Evolutionary conservation across 2,888 invertebrate genomes (phyloP), one percentile per base, ranked within the genome.

Genomic region (Callyntrura guangdongensis): DNA sequence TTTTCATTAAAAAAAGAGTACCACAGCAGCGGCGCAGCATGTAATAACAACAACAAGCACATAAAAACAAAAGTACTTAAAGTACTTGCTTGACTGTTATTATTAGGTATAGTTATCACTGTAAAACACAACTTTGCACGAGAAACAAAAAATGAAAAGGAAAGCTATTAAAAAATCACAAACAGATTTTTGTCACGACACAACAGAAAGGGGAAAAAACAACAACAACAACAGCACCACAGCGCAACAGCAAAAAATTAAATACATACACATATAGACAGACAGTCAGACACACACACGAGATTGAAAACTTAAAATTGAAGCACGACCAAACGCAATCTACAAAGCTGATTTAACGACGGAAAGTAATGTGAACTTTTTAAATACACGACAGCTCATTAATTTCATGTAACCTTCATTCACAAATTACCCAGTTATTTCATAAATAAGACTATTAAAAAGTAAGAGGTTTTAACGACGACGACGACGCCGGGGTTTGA

Each of bases 311-410:
- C 36, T 36, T 36, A 27, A 67, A 67, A 17, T 45, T 69, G 3
- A 69, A 69, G 45, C 36, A 69, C 59, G 64, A 36, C 67, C 36
- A 72, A 45, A 45, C 9, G 20, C n/a, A 74, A 74, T 45, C 20
- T 20, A 14, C 49, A 77, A 77, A 74, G 49, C 22, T 49, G n/a
- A 53, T 11, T 5, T 49, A 74, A 47, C 1, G 12, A 72, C 45
- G 47, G 17, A 27, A 9, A 22, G 64, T 77, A 6, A 53, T 77
- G 49, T 49, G 12, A 69, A 36, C 36, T 4, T 36, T 53, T 22
- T 22, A 77, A 77, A 53, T 53, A 22, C 77, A 77, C 22, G 77
- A 77, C 77, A 77, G 53, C 47, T 77, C 49, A 77, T 77, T 77
- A 77, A 77, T 49, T 77, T 4, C 49, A 36, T 17, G 14, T 74